Evolutionary conservation across 2,888 invertebrate species (phyloP).

Genomic region (Leptopilina myrica): DNA sequence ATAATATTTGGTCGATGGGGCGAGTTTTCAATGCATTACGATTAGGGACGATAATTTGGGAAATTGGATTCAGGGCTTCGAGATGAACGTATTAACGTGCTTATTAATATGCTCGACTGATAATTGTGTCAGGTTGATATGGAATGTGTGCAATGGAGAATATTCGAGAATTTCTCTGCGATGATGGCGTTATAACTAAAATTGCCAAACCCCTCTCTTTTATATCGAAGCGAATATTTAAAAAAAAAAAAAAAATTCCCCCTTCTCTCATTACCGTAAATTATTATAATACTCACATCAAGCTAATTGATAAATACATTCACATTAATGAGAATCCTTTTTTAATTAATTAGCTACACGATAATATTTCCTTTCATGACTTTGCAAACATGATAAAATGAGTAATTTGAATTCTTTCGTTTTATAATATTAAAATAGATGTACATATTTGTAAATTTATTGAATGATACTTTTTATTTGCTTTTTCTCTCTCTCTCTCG

Average conservation of each 20-base stretch:
- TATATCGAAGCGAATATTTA: not conserved
- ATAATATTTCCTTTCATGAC: slow-evolving; percentile 4
- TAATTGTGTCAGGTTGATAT: slow-evolving; percentile 55
- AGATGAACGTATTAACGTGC: slow-evolving; percentile 38
- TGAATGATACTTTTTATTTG: slow-evolving; percentile 3
- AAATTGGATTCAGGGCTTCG: slow-evolving; percentile 38
- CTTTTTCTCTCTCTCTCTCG: too few species aligned
- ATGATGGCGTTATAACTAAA: slow-evolving; percentile 14
- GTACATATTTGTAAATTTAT: not conserved
- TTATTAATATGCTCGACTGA: slow-evolving; percentile 55
- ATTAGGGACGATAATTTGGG: slow-evolving; percentile 26
- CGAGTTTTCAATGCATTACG: not conserved
- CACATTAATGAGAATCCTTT: slow-evolving; percentile 12
- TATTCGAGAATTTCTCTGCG: not conserved
- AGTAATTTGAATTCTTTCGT: not conserved
- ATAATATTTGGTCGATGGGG: slow-evolving; percentile 20
- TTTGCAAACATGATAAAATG: not conserved
- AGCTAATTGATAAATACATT: slow-evolving; percentile 21
- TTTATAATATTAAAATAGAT: not conserved
- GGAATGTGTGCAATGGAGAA: slow-evolving; percentile 52
- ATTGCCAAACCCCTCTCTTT: not conserved
- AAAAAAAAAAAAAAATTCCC: slow-evolving; percentile 12
- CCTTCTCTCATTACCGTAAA: not conserved
- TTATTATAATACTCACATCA: not conserved
- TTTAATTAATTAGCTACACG: slow-evolving; percentile 24